Evolutionary conservation across 1,140 invertebrate species (phyloP).

Genomic region (Cardiocondyla obscurior): DNA sequence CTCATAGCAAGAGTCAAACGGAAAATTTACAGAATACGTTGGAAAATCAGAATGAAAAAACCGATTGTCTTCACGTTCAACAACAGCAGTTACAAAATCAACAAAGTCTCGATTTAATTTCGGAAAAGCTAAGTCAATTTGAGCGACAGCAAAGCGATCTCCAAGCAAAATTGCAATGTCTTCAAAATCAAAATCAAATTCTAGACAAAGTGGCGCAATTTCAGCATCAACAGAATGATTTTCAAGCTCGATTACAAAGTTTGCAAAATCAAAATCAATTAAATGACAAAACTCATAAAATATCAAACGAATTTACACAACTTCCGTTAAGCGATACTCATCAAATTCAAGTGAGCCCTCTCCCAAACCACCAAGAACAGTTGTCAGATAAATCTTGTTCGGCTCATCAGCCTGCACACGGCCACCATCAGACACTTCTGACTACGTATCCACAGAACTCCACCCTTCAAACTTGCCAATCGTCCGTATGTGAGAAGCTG

Average conservation of each 20-base stretch:
- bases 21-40: slow-evolving; percentile 73
- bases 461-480: slow-evolving; percentile 74
- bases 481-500: slow-evolving; percentile 75
- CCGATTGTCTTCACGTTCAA: slow-evolving; percentile 58
- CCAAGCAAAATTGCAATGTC: slow-evolving; percentile 80
- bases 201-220: slow-evolving; percentile 81
- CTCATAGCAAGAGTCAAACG: slow-evolving; percentile 77
- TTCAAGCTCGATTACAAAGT: slow-evolving; percentile 78
- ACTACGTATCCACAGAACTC: slow-evolving; percentile 68
- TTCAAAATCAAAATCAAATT: slow-evolving; percentile 82
- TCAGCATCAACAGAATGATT: slow-evolving; percentile 78
- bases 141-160: slow-evolving; percentile 81
- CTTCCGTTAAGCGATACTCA: slow-evolving; percentile 66
- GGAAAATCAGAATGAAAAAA: slow-evolving; percentile 71
- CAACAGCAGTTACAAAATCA: slow-evolving; percentile 78
- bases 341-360: slow-evolving; percentile 67
- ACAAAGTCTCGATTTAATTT: slow-evolving; percentile 80
- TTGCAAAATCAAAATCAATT: slow-evolving; percentile 75
- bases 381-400: slow-evolving; percentile 56
- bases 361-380: slow-evolving; percentile 73
- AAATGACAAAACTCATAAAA: slow-evolving; percentile 74
- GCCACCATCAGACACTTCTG: slow-evolving; percentile 74
- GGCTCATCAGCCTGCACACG: slow-evolving; percentile 63
- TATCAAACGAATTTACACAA: slow-evolving; percentile 64
- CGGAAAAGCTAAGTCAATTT: slow-evolving; percentile 81